Conservation (phyloP, 2,888 invertebrate genomes). For the Sinopyrophorus schimmeli region DNA sequence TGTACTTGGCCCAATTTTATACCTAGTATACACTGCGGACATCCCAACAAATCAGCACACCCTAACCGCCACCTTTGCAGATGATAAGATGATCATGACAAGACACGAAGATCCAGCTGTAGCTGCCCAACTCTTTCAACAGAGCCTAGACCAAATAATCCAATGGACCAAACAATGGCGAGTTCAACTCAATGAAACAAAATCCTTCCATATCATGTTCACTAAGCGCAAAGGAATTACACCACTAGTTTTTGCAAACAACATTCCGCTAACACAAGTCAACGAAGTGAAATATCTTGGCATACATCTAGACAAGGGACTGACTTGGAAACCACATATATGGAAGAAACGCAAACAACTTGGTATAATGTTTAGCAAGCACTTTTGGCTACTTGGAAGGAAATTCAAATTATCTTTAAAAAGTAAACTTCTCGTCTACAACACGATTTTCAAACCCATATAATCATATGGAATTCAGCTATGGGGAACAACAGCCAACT, state of each 20-base stretch:
- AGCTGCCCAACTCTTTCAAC: conserved; percentile 35
- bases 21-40: conserved; percentile 26
- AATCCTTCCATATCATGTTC: conserved; percentile 10
- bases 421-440: conserved; percentile 5
- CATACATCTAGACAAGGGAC: conserved; percentile 13
- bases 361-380: conserved; percentile 9
- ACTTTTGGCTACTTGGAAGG: conserved; percentile 8
- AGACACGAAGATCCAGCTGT: conserved; percentile 19
- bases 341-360: conserved; percentile 15
- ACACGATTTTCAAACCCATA: conserved; percentile 12
- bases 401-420: conserved; percentile 11
- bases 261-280: conserved; percentile 17
- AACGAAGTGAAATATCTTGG: conserved; percentile 29
- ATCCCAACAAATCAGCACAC: conserved; percentile 27
- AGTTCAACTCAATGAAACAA: conserved; percentile 11
- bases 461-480: conserved; percentile 8
- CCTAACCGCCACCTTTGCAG: conserved; percentile 20
- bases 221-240: conserved; percentile 22
- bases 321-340: too few species aligned
- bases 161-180: conserved; percentile 12
- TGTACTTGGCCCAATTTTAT: conserved; percentile 30
- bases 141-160: conserved; percentile 14
- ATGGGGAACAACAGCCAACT: conserved; percentile 10
- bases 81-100: conserved; percentile 17
- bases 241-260: conserved; percentile 12